These are phyloP conservation scores for Dendrophyllia cribrosa DNA, from an alignment of 64 coral and sea anemone species.

Conservation along the genomic window DNA sequence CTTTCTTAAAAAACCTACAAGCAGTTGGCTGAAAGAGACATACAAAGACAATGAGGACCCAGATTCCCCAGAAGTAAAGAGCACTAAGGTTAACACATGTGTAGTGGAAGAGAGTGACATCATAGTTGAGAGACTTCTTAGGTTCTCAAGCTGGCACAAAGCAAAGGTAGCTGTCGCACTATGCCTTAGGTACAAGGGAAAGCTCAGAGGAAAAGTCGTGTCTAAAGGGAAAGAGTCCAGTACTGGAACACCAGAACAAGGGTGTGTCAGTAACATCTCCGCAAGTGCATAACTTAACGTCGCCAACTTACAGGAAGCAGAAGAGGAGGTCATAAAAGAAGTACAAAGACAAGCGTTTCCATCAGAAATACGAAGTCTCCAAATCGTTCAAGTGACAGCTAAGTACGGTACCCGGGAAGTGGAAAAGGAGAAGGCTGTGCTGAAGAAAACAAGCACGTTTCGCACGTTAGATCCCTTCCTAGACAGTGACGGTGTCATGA, in stretches of 20 bases:
- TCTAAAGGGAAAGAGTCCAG: too few relatives aligned
- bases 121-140: not conserved
- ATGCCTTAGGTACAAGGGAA: too few relatives aligned
- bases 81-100: not conserved
- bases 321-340: conserved; percentile 38
- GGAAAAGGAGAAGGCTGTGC: conserved; percentile 39
- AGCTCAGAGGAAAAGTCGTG: too few relatives aligned
- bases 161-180: too few relatives aligned
- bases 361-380: conserved; percentile 42
- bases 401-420: conserved; percentile 1
- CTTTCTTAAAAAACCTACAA: not conserved
- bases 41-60: not conserved
- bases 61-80: conserved; percentile 52
- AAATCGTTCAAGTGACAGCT: conserved; percentile 11
- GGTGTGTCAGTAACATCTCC: not conserved
- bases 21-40: conserved; percentile 34
- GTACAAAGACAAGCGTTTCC: conserved; percentile 35
- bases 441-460: conserved; percentile 39
- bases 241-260: too few relatives aligned
- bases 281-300: not conserved
- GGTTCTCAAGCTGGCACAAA: conserved; percentile 8
- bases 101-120: not conserved
- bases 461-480: conserved; percentile 30
- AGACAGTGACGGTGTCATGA: conserved; percentile 21
- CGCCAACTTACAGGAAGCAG: conserved; percentile 37